Evolutionary conservation across 2,113 vertebrate genomes (phyloP).

Genomic region (Ochotona curzoniae): DNA sequence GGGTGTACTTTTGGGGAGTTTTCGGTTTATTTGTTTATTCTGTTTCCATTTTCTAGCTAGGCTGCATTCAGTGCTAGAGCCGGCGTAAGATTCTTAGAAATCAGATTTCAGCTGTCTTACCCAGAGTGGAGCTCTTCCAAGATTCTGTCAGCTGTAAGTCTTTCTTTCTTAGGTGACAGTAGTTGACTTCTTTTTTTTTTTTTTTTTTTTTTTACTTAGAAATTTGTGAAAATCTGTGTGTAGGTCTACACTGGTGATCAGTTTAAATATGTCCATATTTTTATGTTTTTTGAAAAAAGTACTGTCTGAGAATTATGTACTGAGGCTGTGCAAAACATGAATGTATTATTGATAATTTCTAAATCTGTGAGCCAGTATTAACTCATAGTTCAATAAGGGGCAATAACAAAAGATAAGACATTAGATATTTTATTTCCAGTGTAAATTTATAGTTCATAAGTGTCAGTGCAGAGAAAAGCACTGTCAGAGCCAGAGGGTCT

Average conservation of each 20-base stretch:
- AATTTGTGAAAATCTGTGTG: background rate
- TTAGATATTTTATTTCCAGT: background rate
- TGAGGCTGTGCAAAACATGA: background rate
- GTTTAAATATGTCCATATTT: background rate
- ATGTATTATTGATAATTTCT: background rate
- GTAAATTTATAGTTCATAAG: slow-evolving; percentile 47
- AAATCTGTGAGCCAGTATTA: background rate
- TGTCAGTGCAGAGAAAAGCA: background rate
- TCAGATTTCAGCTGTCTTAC: background rate
- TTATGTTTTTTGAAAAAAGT: slow-evolving; percentile 4
- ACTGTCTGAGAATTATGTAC: background rate
- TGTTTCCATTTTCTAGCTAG: background rate
- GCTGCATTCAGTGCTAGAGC: background rate
- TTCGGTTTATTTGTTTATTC: background rate
- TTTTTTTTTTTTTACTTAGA: background rate
- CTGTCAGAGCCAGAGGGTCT: background rate
- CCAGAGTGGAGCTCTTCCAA: background rate
- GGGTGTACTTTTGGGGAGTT: background rate
- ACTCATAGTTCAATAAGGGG: background rate
- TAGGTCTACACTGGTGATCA: background rate
- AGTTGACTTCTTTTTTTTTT: background rate
- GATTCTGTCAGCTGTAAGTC: background rate
- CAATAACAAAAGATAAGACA: background rate
- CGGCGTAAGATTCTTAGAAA: background rate
- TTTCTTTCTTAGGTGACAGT: background rate